Base-by-base conservation (phyloP, 2,888 invertebrate genomes). In the Dugesia japonica region DNA sequence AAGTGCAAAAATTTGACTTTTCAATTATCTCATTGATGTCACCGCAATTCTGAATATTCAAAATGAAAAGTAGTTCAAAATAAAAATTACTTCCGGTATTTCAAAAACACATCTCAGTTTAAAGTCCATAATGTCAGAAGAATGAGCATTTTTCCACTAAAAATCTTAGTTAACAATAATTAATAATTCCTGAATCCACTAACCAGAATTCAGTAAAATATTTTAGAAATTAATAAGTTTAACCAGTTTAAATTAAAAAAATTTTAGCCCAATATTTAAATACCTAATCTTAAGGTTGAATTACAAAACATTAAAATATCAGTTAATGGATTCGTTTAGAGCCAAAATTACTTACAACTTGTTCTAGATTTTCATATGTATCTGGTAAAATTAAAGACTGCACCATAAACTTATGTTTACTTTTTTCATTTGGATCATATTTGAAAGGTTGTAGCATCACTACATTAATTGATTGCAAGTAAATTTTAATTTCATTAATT, bases 391-490 rank as follows among this genome's bases (percentile, higher is more conserved):
- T 88, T 81, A 94, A 89, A 80, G 94, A 91, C 86, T 98, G 97
- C 81, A 98, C 95, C 97, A 98, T 98, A 85, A 99, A 99, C 88
- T 99, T 98, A 87, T 98, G 98, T 88, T 94, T 94, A 85, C 91
- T 92, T 86, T 93, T 94, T 85, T 95, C 94, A 86, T 89, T 89
- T 79, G 91, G 90, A 86, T 94, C 92, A 84, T 90, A 92, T 82
- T 91, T 90, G 84, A 92, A 92, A 56, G 94, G 93, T 85, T 98
- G 97, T 81, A 98, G 89, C 87, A 92, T 93, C 82, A 98, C 97
- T 92, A 87, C 81, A 81, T 80, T 81, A 77, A 77, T 27, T 74
- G 33, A 27, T 28, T 31, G 4, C 13, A 31, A 31, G n/a, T n/a
- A n/a, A 31, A 31, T 31, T 31, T 7, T 13, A 31, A 7, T 7